These are phyloP conservation scores for Penaeus chinensis DNA, from an alignment of 1,140 invertebrate genomes.

Conservation along the genomic window DNA sequence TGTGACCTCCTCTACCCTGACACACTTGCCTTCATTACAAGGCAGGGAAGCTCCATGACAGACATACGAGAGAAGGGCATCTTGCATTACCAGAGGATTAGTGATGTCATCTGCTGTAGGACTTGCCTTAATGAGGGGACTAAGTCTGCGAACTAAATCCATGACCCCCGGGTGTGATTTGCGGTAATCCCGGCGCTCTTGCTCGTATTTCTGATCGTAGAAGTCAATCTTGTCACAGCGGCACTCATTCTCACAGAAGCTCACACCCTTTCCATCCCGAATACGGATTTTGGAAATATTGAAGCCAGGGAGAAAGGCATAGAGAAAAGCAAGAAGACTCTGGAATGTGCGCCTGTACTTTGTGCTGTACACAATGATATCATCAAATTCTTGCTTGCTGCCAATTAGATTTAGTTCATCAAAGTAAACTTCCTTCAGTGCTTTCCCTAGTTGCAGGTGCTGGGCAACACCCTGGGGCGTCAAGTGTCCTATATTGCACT, in stretches of 20 bases:
- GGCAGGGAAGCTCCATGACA: conserved; percentile 85
- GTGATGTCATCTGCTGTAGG: conserved; percentile 70
- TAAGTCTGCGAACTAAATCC: conserved; percentile 72
- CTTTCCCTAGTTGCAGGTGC: conserved; percentile 80
- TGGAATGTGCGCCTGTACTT: conserved; percentile 89
- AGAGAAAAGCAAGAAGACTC: conserved; percentile 84
- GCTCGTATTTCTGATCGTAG: conserved; percentile 72
- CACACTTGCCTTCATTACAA: conserved; percentile 73
- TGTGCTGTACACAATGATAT: conserved; percentile 83
- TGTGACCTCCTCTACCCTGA: conserved; percentile 78
- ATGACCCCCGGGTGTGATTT: conserved; percentile 73
- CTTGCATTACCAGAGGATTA: conserved; percentile 80
- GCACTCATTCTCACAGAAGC: conserved; percentile 87
- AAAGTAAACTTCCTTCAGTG: conserved; percentile 79
- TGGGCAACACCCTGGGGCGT: conserved; percentile 80
- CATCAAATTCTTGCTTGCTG: conserved; percentile 70
- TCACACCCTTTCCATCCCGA: conserved; percentile 81
- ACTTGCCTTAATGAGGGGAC: conserved; percentile 75
- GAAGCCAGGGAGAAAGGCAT: conserved; percentile 78
- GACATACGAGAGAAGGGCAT: conserved; percentile 83
- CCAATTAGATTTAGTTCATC: conserved; percentile 72
- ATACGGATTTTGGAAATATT: conserved; percentile 71
- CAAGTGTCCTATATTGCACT: conserved; percentile 79
- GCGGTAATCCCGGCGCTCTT: conserved; percentile 63
- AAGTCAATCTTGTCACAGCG: conserved; percentile 81